Evolutionary conservation across 2,797 vertebrate genomes (phyloP).

Genomic region (Harpagifer antarcticus): DNA sequence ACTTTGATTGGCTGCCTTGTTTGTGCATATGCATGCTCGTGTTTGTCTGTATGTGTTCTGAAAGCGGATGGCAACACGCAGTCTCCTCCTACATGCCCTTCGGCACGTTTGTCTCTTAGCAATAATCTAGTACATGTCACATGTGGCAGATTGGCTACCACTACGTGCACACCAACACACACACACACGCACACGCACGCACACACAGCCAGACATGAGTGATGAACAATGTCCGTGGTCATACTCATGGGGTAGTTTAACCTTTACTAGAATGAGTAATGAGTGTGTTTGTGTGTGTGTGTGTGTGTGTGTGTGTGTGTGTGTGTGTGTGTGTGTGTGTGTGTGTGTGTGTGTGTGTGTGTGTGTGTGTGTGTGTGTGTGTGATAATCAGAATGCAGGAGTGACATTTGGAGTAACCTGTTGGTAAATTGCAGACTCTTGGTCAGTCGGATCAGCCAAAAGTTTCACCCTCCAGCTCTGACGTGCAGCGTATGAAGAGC

Average conservation of each 20-base stretch:
- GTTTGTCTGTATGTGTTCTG: conserved; percentile 21
- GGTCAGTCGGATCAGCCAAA: conserved; percentile 35
- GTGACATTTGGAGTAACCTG: conserved; percentile 60
- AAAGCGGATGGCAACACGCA: conserved; percentile 22
- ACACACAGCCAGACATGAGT: conserved; percentile 39
- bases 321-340: too few species aligned
- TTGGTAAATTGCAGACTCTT: conserved; percentile 7
- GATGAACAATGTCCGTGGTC: conserved; percentile 57
- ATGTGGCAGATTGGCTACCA: conserved; percentile 44
- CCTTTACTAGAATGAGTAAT: conserved; percentile 66
- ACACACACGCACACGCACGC: neutral
- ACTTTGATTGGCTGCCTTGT: conserved; percentile 1
- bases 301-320: neutral
- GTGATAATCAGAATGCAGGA: conserved; percentile 43
- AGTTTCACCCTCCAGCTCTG: conserved; percentile 21
- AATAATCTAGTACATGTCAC: conserved; percentile 66
- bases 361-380: too few species aligned
- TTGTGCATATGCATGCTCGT: neutral
- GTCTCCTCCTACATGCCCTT: conserved; percentile 50
- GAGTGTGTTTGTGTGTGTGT: neutral
- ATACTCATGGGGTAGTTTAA: conserved; percentile 65
- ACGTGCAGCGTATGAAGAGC: conserved; percentile 10
- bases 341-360: neutral
- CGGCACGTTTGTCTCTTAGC: conserved; percentile 68
- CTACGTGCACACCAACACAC: neutral